These are phyloP conservation scores for Glomeris maerens DNA, from an alignment of 1,140 invertebrate genomes.

Conservation along the genomic window DNA sequence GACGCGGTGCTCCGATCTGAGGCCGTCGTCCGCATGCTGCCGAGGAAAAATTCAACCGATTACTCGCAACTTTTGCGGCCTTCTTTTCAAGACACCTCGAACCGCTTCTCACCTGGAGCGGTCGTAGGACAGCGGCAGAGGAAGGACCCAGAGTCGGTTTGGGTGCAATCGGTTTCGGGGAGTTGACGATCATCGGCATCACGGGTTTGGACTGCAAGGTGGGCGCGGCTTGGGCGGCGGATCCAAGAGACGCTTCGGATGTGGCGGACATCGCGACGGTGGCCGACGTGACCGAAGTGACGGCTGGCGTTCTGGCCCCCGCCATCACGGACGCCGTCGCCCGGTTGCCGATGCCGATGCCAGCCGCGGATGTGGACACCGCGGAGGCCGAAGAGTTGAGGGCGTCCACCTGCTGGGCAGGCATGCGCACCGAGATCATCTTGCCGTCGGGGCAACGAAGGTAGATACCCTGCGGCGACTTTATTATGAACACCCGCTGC, in stretches of 20 bases:
- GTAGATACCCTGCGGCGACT: slow-evolving; percentile 88
- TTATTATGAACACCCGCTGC: slow-evolving; percentile 82
- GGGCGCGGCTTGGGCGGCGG: too few relatives aligned
- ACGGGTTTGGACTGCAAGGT: too few relatives aligned
- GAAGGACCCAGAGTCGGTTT: too few relatives aligned
- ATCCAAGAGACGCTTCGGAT: not conserved
- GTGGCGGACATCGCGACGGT: not conserved
- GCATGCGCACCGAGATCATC: slow-evolving; percentile 77
- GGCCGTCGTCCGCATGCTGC: not conserved
- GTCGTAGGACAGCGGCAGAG: not conserved
- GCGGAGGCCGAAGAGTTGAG: not conserved
- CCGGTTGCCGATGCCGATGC: too few relatives aligned
- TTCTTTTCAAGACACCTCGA: not conserved
- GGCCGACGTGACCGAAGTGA: not conserved
- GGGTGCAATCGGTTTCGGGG: too few relatives aligned
- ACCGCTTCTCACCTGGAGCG: not conserved
- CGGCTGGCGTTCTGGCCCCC: not conserved
- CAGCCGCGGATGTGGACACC: not conserved
- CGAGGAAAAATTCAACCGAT: not conserved
- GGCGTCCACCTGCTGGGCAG: slow-evolving; percentile 17
- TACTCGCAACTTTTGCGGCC: not conserved
- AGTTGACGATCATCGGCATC: too few relatives aligned
- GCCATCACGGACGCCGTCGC: not conserved
- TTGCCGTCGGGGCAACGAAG: slow-evolving; percentile 90
- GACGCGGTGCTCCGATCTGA: not conserved